phyloP scores from a whole-genome alignment of 2,888 invertebrate species.

The Chrysolina haemoptera region DNA sequence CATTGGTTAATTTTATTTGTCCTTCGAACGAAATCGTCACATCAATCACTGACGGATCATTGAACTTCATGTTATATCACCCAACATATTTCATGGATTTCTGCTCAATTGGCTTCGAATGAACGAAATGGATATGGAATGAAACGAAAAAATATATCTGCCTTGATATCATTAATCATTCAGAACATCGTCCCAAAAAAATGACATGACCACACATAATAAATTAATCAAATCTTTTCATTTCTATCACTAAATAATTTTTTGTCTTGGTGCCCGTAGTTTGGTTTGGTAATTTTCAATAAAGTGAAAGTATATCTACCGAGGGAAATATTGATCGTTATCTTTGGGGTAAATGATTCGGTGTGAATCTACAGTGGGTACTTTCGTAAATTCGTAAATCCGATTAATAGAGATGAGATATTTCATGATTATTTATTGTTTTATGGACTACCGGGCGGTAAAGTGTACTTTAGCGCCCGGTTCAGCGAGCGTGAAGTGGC shows the following conservation, averaged over 20 bases:
- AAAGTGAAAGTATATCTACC: no score
- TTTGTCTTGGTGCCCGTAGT: no score
- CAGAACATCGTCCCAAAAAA: constrained; percentile 10
- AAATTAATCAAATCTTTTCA: constrained; percentile 19
- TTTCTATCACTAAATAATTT: neutral
- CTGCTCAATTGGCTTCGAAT: neutral
- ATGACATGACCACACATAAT: constrained; percentile 11
- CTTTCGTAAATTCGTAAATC: no score
- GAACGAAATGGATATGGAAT: neutral
- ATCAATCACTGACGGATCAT: constrained; percentile 5
- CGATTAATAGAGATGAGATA: no score
- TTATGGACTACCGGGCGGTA: no score
- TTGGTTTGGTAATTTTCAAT: no score
- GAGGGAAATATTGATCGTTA: no score
- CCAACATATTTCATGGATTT: constrained; percentile 4
- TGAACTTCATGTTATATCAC: constrained; percentile 12
- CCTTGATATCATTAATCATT: neutral
- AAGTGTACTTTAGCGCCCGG: no score
- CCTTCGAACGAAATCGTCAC: neutral
- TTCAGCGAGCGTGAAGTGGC: no score
- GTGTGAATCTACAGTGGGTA: no score
- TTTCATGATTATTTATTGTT: no score
- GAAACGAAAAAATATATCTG: neutral
- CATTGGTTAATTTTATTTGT: neutral
- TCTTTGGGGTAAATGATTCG: no score